Evolutionary conservation across 2,888 invertebrate genomes (phyloP), one percentile per base, ranked within the genome.

Genomic region (Drosophila fungiperda): DNA sequence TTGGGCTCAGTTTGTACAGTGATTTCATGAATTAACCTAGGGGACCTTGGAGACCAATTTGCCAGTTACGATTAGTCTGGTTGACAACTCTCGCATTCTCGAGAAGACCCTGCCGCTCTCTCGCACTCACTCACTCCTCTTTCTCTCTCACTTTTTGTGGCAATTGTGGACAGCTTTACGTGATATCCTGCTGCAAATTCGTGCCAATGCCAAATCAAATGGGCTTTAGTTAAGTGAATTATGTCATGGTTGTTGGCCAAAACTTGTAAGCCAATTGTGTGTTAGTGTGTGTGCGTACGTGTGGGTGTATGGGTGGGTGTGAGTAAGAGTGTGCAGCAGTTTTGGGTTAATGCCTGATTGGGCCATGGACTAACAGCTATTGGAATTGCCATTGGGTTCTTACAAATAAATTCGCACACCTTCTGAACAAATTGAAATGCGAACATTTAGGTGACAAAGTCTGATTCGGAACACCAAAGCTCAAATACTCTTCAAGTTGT

Each of bases 1-100:
- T 36, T 45, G 20, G n/a, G 67, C 20, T 55, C 65, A 78, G 78
- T 72, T 76, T 70, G 71, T 62, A 63, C 52, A 76, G 59, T 76
- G 87, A 68, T 78, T 83, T 81, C 78, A 81, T 75, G 83, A 87
- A 87, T 87, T 87, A 83, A 73, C 72, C 73, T 66, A 50, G 38
- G 38, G 49, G 50, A 50, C 67, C 63, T 69, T 35, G 40, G 61
- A 64, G 71, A 67, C 61, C 69, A 63, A 64, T 76, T 72, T 66
- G 48, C 40, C 62, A 69, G 66, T 35, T 63, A 40, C 70, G 65
- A 76, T 69, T 59, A 68, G 60, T 65, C 12, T 59, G 36, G 49
- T 52, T 54, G 68, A 78, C 52, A 71, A 71, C 64, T 63, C 35
- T 23, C 35, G 45, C 38, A 36, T 17, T 42, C n/a, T 32, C 7